Evolutionary conservation across 2,888 invertebrate genomes (phyloP).

Genomic region (Allophyes oxyacanthae): DNA sequence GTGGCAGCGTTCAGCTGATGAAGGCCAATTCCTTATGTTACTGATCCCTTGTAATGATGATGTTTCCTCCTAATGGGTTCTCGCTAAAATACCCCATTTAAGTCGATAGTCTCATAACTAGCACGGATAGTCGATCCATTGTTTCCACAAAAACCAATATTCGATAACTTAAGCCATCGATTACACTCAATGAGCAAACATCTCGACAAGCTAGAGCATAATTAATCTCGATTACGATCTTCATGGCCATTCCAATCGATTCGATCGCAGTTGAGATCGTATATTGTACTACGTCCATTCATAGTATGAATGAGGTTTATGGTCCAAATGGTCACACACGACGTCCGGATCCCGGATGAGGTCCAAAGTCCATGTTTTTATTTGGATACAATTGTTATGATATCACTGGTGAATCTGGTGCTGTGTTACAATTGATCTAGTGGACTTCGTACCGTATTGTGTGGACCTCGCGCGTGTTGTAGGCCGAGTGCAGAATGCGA

Average conservation of each 20-base stretch:
- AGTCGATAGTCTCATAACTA: not conserved
- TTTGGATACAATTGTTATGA: constrained; percentile 61
- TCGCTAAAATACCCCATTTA: no score
- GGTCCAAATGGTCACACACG: constrained; percentile 45
- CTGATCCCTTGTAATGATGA: no score
- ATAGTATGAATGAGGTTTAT: constrained; percentile 45
- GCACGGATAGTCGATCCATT: not conserved
- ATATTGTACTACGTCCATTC: constrained; percentile 51
- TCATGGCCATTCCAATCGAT: constrained; percentile 34
- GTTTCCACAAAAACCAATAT: constrained; percentile 22
- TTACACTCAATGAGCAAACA: constrained; percentile 25
- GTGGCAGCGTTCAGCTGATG: no score
- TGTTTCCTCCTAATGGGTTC: no score
- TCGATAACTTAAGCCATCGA: constrained; percentile 16
- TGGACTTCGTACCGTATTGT: constrained; percentile 78
- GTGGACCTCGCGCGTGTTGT: constrained; percentile 57
- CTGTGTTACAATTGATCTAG: constrained; percentile 66
- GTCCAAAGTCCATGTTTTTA: constrained; percentile 69
- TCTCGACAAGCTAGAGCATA: constrained; percentile 24
- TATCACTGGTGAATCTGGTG: constrained; percentile 65
- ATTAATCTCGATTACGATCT: constrained; percentile 38
- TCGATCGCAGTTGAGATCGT: constrained; percentile 33
- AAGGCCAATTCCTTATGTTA: no score
- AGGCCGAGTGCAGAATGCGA: constrained; percentile 50
- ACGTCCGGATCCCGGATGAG: constrained; percentile 29